Evolutionary conservation across 2,888 invertebrate genomes (phyloP), one percentile per base, ranked within the genome.

Genomic region (Isoperla grammatica): DNA sequence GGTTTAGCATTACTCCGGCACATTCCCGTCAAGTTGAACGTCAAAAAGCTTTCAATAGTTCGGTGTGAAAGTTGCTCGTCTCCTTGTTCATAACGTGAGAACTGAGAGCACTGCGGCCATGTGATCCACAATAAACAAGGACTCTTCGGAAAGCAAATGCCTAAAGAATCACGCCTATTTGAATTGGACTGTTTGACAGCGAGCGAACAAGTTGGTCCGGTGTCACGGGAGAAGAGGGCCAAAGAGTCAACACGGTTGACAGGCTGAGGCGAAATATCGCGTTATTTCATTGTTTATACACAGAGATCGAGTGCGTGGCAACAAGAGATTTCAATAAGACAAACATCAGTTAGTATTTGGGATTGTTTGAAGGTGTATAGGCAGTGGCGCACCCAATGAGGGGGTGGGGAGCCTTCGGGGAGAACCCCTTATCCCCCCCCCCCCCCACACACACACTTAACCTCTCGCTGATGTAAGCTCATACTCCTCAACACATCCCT

Each of bases 11-110:
- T 17, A 42, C 40, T 55, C 22, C 42, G 37, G 9, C 40, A 22
- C 40, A 40, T 40, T 12, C 42, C 46, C 19, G 53, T 37, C 53
- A 20, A 15, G 53, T 20, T 35, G 17, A 19, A 50, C 39, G 60
- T 56, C 60, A 56, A 40, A 60, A 60, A 50, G 60, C 60, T 60
- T 60, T 60, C 60, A 60, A 49, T 48, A 48, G 22, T 37, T 20
- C 45, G 19, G 45, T 17, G 15, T 17, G 45, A 45, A 17, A 45
- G 45, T 45, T 45, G 5, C 15, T 45, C 17, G 15, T 2, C 19
- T 9, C n/a, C 9, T 9, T 42, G 8, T 6, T 9, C 45, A 19
- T 8, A 45, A 45, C 45, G 45, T 45, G 45, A 45, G 45, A 45
- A 45, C 45, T 2, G n/a, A 45, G 15, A 45, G 45, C 29, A 29